Base-by-base conservation (phyloP, 2,797 vertebrate genomes). In the Sus cebifrons region DNA sequence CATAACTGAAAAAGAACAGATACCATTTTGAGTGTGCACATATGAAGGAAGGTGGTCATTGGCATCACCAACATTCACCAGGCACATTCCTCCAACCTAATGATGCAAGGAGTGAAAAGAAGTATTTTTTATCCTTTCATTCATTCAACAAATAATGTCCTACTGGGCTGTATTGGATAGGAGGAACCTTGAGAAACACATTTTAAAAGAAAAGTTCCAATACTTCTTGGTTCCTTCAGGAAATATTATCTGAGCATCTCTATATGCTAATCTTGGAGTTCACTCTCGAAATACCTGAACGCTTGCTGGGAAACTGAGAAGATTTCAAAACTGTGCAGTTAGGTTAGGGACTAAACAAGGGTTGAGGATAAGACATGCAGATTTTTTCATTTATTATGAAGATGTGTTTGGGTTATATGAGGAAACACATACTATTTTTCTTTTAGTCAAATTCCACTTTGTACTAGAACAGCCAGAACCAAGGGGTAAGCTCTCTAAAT, bases 361-460 rank as follows among this genome's bases (percentile, higher is more conserved):
- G 4, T 16, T 83, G 75, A 58, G 20, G 20, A 70, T 17, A 56
- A 91, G 68, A 68, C 0, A 1, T 62, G 68, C 3, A 91, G 78
- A 64, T 5, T 5, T 89, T 74, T 86, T 49, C 56, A 32, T 62
- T 93, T 81, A 93, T 25, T 70, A 79, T 73, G 64, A 94, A 92
- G 49, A 62, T 25, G 54, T 44, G 64, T 32, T 60, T 93, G 49
- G n/a, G 54, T 62, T 78, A 68, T 14, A n/a, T 5, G 25, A 88
- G 3, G 54, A 86, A 81, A 44, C 49, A 25, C 3, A 11, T 32
- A 49, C 21, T 75, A n/a, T 25, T 84, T 94, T 60, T 73, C 29
- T 94, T 81, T 73, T 16, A 67, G 70, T 77, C 91, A 96, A 95
- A 89, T n/a, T 14, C 4, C 15, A 32, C 20, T 54, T 91, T 64